These are phyloP conservation scores for Boloria euphrosyne DNA, from an alignment of 2,888 invertebrate species.

Conservation along the genomic window DNA sequence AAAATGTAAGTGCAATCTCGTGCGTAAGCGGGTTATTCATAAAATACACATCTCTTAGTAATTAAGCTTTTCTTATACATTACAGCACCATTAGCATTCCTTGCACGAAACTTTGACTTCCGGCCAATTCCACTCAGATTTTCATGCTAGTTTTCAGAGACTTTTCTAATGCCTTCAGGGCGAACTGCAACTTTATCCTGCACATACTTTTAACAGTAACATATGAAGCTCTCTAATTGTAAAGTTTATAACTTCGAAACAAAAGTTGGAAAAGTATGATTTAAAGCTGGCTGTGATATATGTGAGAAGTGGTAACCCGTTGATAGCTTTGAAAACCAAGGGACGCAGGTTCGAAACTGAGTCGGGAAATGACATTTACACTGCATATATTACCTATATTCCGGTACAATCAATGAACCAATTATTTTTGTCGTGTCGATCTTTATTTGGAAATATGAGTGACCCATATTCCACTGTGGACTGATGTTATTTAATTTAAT, in stretches of 20 bases:
- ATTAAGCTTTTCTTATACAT: constrained; percentile 14
- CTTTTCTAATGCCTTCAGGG: constrained; percentile 28
- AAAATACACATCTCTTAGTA: constrained; percentile 12
- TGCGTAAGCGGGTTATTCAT: background rate
- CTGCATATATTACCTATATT: no score
- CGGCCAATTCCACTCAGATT: constrained; percentile 23
- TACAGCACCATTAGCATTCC: constrained; percentile 24
- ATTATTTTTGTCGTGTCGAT: no score
- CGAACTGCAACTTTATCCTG: constrained; percentile 20
- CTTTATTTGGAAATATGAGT: no score
- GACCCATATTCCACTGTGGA: no score
- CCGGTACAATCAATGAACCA: no score
- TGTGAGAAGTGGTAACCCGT: no score
- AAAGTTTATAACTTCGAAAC: constrained; percentile 16
- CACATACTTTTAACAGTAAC: constrained; percentile 20
- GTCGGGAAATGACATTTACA: no score
- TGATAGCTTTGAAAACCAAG: no score
- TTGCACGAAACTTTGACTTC: constrained; percentile 12
- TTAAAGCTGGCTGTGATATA: no score
- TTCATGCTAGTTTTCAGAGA: constrained; percentile 21
- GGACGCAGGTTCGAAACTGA: no score
- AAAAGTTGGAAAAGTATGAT: constrained; percentile 17
- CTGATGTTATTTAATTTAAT: no score
- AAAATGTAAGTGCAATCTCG: no score
- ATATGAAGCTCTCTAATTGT: constrained; percentile 19